Evolutionary conservation across 2,113 vertebrate genomes (phyloP).

Genomic region (Rhabdomys dilectus): DNA sequence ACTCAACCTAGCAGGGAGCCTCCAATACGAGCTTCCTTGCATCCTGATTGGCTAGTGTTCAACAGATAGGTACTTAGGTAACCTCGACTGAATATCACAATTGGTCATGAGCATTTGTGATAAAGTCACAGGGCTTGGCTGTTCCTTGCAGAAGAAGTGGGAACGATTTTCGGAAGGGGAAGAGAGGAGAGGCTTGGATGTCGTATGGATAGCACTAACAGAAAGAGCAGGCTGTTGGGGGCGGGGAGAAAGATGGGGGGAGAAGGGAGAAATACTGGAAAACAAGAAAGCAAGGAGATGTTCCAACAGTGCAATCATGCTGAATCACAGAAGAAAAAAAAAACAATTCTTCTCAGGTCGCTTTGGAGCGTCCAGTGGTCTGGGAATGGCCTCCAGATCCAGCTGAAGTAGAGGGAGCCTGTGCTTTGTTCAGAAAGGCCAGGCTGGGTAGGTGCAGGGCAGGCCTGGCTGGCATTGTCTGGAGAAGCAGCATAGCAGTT

Average conservation of each 20-base stretch:
- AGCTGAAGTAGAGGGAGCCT: not conserved
- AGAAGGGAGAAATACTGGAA: not conserved
- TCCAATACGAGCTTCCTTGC: not conserved
- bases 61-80: not conserved
- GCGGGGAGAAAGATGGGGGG: not conserved
- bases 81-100: not conserved
- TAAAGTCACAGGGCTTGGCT: not conserved
- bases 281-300: not conserved
- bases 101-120: not conserved
- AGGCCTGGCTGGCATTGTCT: accelerated
- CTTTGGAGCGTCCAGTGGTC: not conserved
- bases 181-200: not conserved
- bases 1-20: not conserved
- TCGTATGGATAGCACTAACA: accelerated
- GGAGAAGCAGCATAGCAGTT: not conserved
- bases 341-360: not conserved
- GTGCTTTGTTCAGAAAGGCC: not conserved
- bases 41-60: not conserved
- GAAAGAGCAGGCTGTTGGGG: not conserved
- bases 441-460: not conserved
- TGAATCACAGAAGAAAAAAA: not conserved
- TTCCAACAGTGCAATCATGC: not conserved
- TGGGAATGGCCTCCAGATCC: not conserved
- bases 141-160: not conserved
- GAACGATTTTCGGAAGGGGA: not conserved